Evolutionary conservation across 1,140 invertebrate genomes (phyloP), one percentile per base, ranked within the genome.

Genomic region (Penaeus vannamei): DNA sequence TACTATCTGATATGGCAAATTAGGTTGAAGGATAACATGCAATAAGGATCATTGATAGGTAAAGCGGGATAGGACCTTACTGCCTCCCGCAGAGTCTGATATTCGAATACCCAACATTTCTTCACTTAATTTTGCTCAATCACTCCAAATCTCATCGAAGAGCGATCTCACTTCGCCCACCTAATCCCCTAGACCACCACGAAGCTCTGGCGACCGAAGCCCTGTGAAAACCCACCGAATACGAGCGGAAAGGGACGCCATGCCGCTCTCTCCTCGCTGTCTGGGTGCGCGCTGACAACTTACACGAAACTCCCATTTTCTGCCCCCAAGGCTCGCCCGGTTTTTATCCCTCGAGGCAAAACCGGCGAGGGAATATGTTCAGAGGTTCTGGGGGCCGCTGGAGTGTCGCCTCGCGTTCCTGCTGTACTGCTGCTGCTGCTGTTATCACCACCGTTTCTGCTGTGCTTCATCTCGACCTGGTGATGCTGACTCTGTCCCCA

Each of bases 51-150:
- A 86, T 32, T 20, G 85, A 64, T 32, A 29, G 53, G 79, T 62
- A 59, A 42, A 46, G 80, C 32, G 89, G 89, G 89, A 86, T 90
- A 90, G 80, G 89, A 32, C 89, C 85, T 60, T 90, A 32, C 80
- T 85, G 83, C 79, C 42, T 61, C 77, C 76, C 62, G 46, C 79
- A 32, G 83, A 89, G 83, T 64, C 82, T 89, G 69, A 86, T 90
- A 86, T 90, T 86, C 89, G 89, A 86, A 90, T 90, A 83, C 89
- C 85, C 89, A 83, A 86, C 89, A 86, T 90, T 90, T 90, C 89
- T 90, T 86, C 89, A 90, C 89, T 90, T 90, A 90, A 90, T 90
- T 90, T 86, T 90, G 85, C 85, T 90, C 89, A 90, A 90, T 90
- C 89, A 86, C 84, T 90, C 89, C 89, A 90, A 90, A 90, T 90